These are phyloP conservation scores for Hyaena hyaena DNA, from an alignment of 2,113 vertebrate genomes.

Conservation along the genomic window DNA sequence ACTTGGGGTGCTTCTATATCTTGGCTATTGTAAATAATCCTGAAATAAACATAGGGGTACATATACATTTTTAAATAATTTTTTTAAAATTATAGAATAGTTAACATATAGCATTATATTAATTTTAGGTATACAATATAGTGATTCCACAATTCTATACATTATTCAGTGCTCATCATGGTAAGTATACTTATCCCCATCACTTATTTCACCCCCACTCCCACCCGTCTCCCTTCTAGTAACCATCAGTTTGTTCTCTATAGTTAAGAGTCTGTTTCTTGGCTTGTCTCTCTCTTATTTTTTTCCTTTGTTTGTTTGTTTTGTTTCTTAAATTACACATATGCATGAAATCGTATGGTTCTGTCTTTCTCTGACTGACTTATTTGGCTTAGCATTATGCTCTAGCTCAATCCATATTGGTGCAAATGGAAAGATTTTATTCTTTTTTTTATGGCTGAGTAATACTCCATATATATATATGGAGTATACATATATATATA, in stretches of 20 bases:
- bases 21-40: neutral
- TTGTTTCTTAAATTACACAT: neutral
- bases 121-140: neutral
- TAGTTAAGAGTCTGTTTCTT: neutral
- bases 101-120: neutral
- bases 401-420: neutral
- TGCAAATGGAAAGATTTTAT: neutral
- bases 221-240: neutral
- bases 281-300: neutral
- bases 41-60: neutral
- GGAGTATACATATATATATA: no score
- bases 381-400: neutral
- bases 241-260: neutral
- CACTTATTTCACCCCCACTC: neutral
- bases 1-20: neutral
- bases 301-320: neutral
- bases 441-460: neutral
- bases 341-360: neutral
- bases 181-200: neutral
- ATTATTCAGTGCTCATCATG: neutral
- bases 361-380: neutral
- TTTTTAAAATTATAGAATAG: neutral
- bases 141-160: neutral
- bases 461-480: neutral
- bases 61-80: neutral